Conservation (phyloP, 1,140 invertebrate species). For the Drosophila carrolli region DNA sequence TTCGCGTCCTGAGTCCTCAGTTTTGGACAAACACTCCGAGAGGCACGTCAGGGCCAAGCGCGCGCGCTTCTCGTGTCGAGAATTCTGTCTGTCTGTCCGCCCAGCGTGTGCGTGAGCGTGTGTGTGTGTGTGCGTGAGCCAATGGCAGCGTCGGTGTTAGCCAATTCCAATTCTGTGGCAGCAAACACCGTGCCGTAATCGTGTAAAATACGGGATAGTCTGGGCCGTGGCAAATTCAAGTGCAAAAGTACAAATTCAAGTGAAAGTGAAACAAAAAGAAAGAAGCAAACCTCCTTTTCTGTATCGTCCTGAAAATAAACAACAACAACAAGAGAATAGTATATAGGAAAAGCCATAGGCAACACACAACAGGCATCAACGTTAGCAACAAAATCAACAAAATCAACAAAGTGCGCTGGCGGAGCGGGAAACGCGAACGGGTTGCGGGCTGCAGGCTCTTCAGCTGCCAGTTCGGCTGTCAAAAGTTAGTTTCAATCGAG, state of each 20-base stretch:
- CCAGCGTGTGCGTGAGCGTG: conserved; percentile 42
- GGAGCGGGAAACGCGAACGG: conserved; percentile 9
- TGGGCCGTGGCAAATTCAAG: conserved; percentile 22
- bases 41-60: conserved; percentile 77
- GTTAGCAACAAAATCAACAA: conserved; percentile 55
- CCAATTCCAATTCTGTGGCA: conserved; percentile 59
- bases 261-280: conserved; percentile 33
- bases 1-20: conserved; percentile 58
- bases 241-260: conserved; percentile 35
- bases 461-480: conserved; percentile 51
- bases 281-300: neutral
- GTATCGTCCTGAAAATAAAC: conserved; percentile 14
- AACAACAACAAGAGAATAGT: neutral
- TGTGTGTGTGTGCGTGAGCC: conserved; percentile 32
- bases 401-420: conserved; percentile 23
- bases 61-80: conserved; percentile 77
- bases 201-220: conserved; percentile 36
- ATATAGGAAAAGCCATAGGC: conserved; percentile 11
- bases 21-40: conserved; percentile 84
- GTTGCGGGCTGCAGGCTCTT: conserved; percentile 20
- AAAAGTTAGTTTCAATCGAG: conserved; percentile 69
- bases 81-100: conserved; percentile 52
- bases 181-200: conserved; percentile 74
- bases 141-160: conserved; percentile 46
- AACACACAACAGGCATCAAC: conserved; percentile 10